Base-by-base conservation (phyloP, 2,797 vertebrate species). In the Takifugu rubripes region DNA sequence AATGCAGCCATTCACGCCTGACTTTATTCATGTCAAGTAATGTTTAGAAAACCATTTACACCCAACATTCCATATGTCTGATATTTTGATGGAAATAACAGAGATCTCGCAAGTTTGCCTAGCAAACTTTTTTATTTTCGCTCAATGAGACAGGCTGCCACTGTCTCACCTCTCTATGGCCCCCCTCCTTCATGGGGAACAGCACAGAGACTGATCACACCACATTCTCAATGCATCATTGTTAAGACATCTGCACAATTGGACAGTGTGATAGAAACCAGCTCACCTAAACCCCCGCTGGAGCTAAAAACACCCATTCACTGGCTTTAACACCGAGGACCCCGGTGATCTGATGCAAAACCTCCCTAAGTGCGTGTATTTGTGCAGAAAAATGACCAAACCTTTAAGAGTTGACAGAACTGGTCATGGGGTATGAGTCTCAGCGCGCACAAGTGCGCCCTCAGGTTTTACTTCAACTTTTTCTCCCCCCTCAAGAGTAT, bases 401-500 rank as follows among this genome's bases (percentile, higher is more conserved):
- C 75, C 81, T 89, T 89, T 88, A 76, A 84, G 36, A 69, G 71
- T 67, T 64, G 80, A 84, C 76, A 77, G 75, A 56, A 65, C 64
- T 45, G 62, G 60, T 82, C 79, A 79, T 62, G 54, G 68, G 78
- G 78, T 70, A 70, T 82, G 77, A 86, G 86, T 68, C 80, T 78
- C 65, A 61, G 40, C 71, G 12, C 69, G 26, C 52, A 84, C 81
- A 84, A 90, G 90, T 87, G 85, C 88, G 87, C 80, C 85, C 83
- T 89, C 77, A 73, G 79, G 81, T 91, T 91, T 21, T 91, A 92
- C 92, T 93, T 90, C 87, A 91, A 91, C 85, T 89, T 90, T 58
- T 68, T 56, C 71, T 53, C 6, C 5, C n/a, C 17, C 1, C 21
- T 21, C 27, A 29, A 84, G 86, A 89, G 88, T 82, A 89, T 86